Percentiles rank a stretch among this genome's conserved stretches.
phyloP scores from a whole-genome alignment of 2,113 vertebrate species.

The Cyanocitta stelleri region DNA sequence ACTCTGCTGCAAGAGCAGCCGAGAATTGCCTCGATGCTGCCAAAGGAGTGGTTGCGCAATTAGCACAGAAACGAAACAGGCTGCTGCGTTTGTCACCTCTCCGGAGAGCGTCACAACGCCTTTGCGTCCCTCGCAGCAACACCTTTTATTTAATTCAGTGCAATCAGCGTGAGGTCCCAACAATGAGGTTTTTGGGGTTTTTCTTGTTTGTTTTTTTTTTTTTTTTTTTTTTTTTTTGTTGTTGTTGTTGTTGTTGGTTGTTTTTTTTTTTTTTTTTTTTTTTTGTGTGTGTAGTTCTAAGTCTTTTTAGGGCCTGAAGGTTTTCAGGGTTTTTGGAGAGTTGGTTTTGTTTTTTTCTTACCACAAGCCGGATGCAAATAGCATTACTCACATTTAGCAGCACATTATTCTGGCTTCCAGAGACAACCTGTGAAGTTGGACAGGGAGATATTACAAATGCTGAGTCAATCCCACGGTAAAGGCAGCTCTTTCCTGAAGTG shows the following conservation, averaged over 20 bases:
- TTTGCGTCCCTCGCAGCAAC: accelerated
- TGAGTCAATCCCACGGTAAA: background rate
- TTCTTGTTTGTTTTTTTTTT: background rate
- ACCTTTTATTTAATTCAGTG: background rate
- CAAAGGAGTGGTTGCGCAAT: background rate
- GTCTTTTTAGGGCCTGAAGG: background rate
- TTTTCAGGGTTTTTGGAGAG: background rate
- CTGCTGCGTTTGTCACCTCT: background rate
- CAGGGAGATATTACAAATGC: background rate
- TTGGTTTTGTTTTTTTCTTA: background rate
- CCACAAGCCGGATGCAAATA: background rate
- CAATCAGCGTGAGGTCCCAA: accelerated
- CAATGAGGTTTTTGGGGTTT: accelerated
- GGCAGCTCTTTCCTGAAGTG: background rate
- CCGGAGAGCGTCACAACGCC: accelerated
- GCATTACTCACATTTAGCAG: background rate
- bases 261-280: no score
- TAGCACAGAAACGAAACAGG: background rate
- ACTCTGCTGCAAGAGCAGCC: background rate
- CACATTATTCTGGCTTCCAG: background rate
- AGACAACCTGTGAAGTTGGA: background rate
- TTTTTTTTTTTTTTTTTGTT: background rate
- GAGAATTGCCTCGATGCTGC: background rate
- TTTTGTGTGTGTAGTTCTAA: background rate
- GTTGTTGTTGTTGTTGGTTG: no score